Conservation (phyloP, 1,140 invertebrate species). For the Holcopasites calliopsidis region DNA sequence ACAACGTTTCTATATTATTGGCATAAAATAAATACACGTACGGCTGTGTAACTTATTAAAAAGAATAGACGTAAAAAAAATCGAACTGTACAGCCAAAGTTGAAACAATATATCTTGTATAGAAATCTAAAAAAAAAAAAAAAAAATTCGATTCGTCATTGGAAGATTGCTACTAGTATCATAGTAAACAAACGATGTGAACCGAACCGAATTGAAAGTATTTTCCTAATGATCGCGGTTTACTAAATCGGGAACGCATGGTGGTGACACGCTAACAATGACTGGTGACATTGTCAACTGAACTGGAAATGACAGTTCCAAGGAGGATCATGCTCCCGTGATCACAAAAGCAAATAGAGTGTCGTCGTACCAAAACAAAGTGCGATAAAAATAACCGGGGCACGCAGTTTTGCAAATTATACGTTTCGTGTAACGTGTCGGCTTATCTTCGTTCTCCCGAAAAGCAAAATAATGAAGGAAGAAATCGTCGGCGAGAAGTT, state of each 20-base stretch:
- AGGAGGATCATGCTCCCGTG: neutral
- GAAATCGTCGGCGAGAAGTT: neutral
- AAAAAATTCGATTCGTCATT: too few relatives aligned
- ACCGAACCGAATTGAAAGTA: neutral
- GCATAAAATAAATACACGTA: too few relatives aligned
- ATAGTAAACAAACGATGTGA: neutral
- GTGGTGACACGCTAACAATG: slow-evolving; percentile 8
- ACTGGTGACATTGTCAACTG: slow-evolving; percentile 27
- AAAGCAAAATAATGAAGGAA: too few relatives aligned
- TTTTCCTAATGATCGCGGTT: slow-evolving; percentile 6
- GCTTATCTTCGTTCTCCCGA: neutral
- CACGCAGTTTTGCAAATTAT: slow-evolving; percentile 23
- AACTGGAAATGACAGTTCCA: slow-evolving; percentile 34
- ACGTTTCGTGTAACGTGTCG: slow-evolving; percentile 22
- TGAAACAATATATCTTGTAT: too few relatives aligned
- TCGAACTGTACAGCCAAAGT: too few relatives aligned
- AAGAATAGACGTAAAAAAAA: too few relatives aligned
- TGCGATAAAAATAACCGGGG: slow-evolving; percentile 49
- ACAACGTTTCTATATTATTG: too few relatives aligned
- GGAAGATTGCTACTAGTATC: too few relatives aligned
- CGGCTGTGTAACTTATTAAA: neutral
- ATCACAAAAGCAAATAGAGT: slow-evolving; percentile 2
- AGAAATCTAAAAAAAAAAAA: too few relatives aligned
- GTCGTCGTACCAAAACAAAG: slow-evolving; percentile 62
- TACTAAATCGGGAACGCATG: slow-evolving; percentile 29